Evolutionary conservation across 2,797 vertebrate species (phyloP), one percentile per base, ranked within the genome.

Genomic region (Cryptoprocta ferox): DNA sequence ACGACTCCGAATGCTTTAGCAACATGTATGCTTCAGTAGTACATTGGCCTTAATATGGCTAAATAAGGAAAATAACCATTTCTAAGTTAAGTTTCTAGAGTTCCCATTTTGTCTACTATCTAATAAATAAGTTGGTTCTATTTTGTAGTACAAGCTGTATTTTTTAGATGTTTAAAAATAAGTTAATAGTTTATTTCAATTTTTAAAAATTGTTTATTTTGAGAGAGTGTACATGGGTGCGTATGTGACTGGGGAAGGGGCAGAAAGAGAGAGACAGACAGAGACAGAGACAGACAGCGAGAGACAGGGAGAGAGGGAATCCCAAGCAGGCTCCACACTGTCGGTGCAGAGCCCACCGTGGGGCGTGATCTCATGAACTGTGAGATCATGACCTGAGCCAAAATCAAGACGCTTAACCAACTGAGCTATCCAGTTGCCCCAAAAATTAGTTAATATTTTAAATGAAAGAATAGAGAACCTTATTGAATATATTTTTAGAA

Each of bases 401-500:
- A 73, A 73, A 59, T 59, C 56, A 24, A 24, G 56, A 39, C 0
- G 6, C 37, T 28, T 42, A 73, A 73, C 13, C 6, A 13, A 73
- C 70, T 28, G 70, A 73, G 37, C 70, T 14, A 28, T 37, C 37
- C 1, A 73, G 24, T 26, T 2, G 0, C 70, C 70, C 70, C 24
- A 1, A 15, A 75, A 86, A 78, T 42, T 61, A 86, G 81, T 79
- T 71, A 85, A 11, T 85, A 93, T 76, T 68, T 88, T 48, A 84
- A 87, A 89, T 89, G n/a, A 92, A 92, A 92, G 21, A 48, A 79
- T 7, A 88, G 30, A 84, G 50, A 89, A 87, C 3, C 18, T 9
- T 42, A 59, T 4, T 78, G 91, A 95, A 53, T 39, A 66, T 7
- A 84, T 53, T 90, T 92, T 91, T 89, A 96, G 68, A 96, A 93